A percentile compares a stretch with the other conserved stretches of the same genome.
Evolutionary conservation across 2,797 vertebrate species (phyloP).

Genomic region (Coluber constrictor): DNA sequence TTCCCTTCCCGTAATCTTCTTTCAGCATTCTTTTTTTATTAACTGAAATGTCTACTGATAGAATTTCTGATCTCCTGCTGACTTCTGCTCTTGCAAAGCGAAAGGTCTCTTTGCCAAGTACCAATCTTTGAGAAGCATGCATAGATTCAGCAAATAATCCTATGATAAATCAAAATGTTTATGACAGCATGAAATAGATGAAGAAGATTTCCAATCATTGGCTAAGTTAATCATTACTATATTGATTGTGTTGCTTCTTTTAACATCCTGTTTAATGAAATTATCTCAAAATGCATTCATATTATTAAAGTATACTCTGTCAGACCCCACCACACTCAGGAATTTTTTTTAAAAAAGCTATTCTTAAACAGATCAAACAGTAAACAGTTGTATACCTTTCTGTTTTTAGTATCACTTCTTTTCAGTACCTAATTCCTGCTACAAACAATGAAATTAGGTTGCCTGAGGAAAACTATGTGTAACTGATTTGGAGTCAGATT

Average conservation of each 20-base stretch:
- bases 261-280: conserved; percentile 68
- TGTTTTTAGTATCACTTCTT: neutral
- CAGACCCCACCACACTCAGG: neutral
- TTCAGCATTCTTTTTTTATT: neutral
- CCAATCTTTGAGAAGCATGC: conserved; percentile 24
- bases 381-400: neutral
- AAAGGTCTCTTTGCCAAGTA: neutral
- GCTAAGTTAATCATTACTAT: conserved; percentile 68
- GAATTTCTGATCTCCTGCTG: neutral
- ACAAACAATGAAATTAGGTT: neutral
- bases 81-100: neutral
- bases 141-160: conserved; percentile 5
- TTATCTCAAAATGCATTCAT: conserved; percentile 41
- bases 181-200: conserved; percentile 62
- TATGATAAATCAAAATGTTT: conserved; percentile 49
- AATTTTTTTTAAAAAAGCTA: too few relatives aligned
- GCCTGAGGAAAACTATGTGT: neutral
- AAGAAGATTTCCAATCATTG: conserved; percentile 57
- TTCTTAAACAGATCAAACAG: neutral
- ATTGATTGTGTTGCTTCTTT: conserved; percentile 69
- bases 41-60: neutral
- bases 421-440: neutral
- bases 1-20: neutral
- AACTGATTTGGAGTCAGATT: neutral
- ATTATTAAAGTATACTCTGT: neutral